Conservation (phyloP, 2,888 invertebrate genomes). For the Smittia aterrima region DNA sequence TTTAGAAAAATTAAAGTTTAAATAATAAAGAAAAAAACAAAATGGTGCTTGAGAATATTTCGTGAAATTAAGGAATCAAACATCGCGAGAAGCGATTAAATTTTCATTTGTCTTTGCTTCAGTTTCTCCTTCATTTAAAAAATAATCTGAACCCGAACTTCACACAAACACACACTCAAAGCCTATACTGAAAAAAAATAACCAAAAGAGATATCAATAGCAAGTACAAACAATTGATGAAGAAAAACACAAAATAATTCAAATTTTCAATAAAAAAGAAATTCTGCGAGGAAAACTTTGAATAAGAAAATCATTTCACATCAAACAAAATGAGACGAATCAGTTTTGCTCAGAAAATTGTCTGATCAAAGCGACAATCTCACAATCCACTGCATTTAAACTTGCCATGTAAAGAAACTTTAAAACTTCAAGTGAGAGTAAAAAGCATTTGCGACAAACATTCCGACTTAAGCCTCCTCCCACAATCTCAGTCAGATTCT, state of each 20-base stretch:
- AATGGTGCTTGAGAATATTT: conserved; percentile 38
- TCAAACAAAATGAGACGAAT: neutral
- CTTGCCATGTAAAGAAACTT: conserved; percentile 36
- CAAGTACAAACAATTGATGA: conserved; percentile 19
- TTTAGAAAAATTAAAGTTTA: neutral
- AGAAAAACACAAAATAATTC: neutral
- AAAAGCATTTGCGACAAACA: conserved; percentile 25
- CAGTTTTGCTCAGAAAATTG: conserved; percentile 11
- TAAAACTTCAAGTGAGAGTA: neutral
- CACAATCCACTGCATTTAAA: conserved; percentile 37
- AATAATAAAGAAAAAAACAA: conserved; percentile 25
- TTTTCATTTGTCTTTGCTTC: conserved; percentile 5
- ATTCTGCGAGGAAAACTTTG: too few species aligned
- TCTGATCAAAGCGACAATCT: neutral
- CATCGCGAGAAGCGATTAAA: conserved; percentile 20
- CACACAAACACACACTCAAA: neutral
- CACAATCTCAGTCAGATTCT: conserved; percentile 17
- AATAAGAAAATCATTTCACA: conserved; percentile 19
- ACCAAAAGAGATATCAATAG: conserved; percentile 1
- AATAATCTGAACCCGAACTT: neutral
- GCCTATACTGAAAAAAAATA: neutral
- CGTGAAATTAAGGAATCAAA: conserved; percentile 30
- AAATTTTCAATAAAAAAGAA: too few species aligned
- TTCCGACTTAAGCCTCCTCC: conserved; percentile 17
- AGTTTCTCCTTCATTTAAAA: neutral